Conservation (phyloP, 2,113 vertebrate genomes). For the Tor tambroides region DNA sequence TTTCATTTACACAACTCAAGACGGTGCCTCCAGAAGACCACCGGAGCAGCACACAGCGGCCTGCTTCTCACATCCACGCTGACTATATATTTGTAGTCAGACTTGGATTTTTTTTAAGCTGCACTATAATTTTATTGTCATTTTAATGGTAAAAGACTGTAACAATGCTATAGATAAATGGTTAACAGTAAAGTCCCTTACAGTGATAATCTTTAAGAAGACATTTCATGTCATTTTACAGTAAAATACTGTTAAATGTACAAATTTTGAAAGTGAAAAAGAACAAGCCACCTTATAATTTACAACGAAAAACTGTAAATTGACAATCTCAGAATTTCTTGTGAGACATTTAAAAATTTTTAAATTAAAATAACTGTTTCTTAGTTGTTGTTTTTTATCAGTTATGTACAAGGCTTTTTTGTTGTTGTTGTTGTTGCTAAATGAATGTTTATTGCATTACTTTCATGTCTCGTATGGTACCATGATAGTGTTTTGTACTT, state of each 20-base stretch:
- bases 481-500: neutral
- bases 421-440: too few relatives aligned
- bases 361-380: neutral
- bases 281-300: too few relatives aligned
- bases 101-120: too few relatives aligned
- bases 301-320: too few relatives aligned
- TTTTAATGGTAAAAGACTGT: neutral
- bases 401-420: neutral
- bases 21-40: neutral
- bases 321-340: neutral
- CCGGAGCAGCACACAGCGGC: neutral
- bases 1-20: conserved; percentile 5
- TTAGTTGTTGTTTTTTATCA: too few relatives aligned
- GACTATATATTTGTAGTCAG: neutral
- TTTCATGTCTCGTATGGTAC: too few relatives aligned
- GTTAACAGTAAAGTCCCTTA: neutral
- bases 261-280: too few relatives aligned
- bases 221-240: neutral
- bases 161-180: neutral
- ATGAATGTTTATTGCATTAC: too few relatives aligned
- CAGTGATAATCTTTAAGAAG: neutral
- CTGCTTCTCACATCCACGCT: neutral
- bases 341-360: neutral
- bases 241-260: neutral
- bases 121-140: neutral